These are phyloP conservation scores for Sclerodermus sp. DNA, from an alignment of 2,888 invertebrate genomes.

Conservation along the genomic window DNA sequence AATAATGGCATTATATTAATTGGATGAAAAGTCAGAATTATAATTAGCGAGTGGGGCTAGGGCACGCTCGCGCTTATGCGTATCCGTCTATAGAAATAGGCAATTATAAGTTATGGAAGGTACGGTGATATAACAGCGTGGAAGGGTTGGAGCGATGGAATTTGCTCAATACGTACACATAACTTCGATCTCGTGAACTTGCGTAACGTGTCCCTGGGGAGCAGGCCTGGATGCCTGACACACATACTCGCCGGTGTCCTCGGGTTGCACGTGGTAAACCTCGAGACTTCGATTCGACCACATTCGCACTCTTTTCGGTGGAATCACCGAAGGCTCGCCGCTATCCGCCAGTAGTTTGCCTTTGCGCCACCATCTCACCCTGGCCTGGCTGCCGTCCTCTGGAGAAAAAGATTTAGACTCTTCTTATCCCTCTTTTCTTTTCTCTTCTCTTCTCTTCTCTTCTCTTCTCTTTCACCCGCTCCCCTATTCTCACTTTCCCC, in stretches of 20 bases:
- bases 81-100: too few species aligned
- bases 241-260: constrained; percentile 69
- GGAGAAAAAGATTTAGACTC: background rate
- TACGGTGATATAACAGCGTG: too few species aligned
- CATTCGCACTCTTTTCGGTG: constrained; percentile 62
- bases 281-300: constrained; percentile 75
- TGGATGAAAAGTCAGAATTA: too few species aligned
- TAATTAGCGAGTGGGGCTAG: too few species aligned
- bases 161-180: constrained; percentile 60
- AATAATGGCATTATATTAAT: too few species aligned
- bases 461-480: too few species aligned
- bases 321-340: constrained; percentile 59
- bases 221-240: constrained; percentile 69
- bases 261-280: constrained; percentile 61
- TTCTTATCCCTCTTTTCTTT: too few species aligned
- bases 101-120: too few species aligned
- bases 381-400: constrained; percentile 10
- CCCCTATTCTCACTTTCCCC: too few species aligned
- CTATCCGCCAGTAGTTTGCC: constrained; percentile 65
- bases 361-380: constrained; percentile 51
- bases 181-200: constrained; percentile 77
- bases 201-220: constrained; percentile 71
- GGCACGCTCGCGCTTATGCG: too few species aligned
- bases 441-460: too few species aligned
- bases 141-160: too few species aligned